Evolutionary conservation across 2,797 vertebrate species (phyloP), one percentile per base, ranked within the genome.

Genomic region (Antennarius maculatus): DNA sequence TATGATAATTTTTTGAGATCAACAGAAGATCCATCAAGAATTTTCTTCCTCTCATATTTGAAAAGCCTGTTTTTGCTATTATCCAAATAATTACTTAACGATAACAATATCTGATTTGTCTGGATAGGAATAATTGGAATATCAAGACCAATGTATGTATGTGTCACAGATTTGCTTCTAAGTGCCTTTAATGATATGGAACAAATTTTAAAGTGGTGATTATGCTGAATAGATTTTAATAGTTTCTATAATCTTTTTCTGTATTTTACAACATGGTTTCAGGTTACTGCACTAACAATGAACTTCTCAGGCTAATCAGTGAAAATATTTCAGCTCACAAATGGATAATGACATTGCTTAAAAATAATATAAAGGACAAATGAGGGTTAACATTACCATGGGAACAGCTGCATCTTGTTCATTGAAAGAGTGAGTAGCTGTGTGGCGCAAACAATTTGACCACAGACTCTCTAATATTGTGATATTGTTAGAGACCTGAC

Each of bases 361-460:
- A 79, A 80, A 79, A 67, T 64, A 43, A 78, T 60, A 77, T 74
- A 69, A 74, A 76, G 66, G 52, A 74, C 66, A 82, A 54, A 16
- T 74, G 54, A 89, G 63, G 81, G 69, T 77, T 79, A 82, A 62
- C 73, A 86, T 88, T 79, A 73, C 74, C 75, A 82, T 87, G 78
- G 77, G 74, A 91, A 89, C 78, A 7, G 27, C 61, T 71, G 50
- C 46, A 74, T 76, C 54, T 71, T 83, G 52, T 76, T 55, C 52
- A 59, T 77, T 68, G 45, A 68, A 60, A 59, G 55, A 18, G 27
- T 49, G 61, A 52, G 50, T 18, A 7, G 39, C 53, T 54, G 11
- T 67, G 69, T 60, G 65, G 69, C 80, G 68, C 48, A 62, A 66
- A 69, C 54, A 64, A 43, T 81, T 68, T 56, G 51, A 84, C 59